phyloP scores from a whole-genome alignment of 2,113 vertebrate species.

The Rhynchomys soricoides region DNA sequence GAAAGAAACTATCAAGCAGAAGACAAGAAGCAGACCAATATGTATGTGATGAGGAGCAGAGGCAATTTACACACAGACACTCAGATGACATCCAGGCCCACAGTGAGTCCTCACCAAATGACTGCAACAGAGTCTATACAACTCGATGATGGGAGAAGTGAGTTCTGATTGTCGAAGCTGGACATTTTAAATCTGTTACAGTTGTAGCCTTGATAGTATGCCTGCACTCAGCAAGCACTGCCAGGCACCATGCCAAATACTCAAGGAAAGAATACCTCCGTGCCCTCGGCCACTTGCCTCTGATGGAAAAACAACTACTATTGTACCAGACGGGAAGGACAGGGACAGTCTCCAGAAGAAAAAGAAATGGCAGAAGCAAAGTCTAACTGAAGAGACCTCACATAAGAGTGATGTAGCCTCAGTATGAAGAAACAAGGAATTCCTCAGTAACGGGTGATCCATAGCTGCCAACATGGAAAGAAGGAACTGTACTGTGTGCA shows the following conservation, averaged over 20 bases:
- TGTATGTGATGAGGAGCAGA: neutral
- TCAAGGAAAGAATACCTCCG: neutral
- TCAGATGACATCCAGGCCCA: neutral
- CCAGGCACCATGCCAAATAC: neutral
- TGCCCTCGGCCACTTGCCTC: neutral
- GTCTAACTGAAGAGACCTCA: neutral
- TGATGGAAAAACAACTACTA: neutral
- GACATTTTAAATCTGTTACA: neutral
- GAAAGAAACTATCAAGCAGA: neutral
- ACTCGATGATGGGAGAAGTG: neutral
- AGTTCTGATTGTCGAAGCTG: neutral
- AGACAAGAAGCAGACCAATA: neutral
- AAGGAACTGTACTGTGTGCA: neutral
- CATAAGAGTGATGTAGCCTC: neutral
- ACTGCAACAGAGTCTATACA: neutral
- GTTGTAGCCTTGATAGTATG: neutral
- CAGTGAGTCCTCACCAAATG: neutral
- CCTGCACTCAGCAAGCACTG: neutral
- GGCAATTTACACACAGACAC: neutral
- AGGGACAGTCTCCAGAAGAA: neutral
- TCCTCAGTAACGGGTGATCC: rapidly evolving
- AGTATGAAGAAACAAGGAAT: neutral
- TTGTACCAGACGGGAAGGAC: neutral
- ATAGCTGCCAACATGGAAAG: neutral
- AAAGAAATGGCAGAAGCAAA: neutral